Evolutionary conservation across 2,113 vertebrate species (phyloP).

Genomic region (Ciconia maguari): DNA sequence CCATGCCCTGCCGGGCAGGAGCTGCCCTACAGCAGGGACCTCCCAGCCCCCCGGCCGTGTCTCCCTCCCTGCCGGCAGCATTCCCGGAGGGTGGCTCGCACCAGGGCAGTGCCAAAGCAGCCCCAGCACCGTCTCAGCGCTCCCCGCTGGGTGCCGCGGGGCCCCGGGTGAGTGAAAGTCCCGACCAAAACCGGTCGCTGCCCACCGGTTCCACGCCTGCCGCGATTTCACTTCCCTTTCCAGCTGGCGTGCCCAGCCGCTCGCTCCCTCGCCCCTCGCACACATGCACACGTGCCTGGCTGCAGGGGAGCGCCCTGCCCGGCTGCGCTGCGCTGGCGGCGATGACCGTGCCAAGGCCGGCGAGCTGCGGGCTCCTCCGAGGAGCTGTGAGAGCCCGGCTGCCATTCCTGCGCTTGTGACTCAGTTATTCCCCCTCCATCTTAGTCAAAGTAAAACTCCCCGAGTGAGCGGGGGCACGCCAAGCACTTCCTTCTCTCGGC

Average conservation of each 20-base stretch:
- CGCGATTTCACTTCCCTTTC: not conserved
- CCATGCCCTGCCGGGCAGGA: not conserved
- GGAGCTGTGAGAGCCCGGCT: rapidly evolving
- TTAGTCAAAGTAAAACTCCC: not conserved
- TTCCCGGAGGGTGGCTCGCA: not conserved
- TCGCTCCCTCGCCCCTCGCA: not conserved
- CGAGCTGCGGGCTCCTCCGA: rapidly evolving
- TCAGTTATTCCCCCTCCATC: not conserved
- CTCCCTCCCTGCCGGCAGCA: not conserved
- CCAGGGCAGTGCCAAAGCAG: not conserved
- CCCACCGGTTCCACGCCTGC: not conserved
- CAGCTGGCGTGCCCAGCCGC: rapidly evolving
- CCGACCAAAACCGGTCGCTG: not conserved
- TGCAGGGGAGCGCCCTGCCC: not conserved
- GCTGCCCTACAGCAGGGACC: not conserved
- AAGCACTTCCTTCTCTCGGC: not conserved
- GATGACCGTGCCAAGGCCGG: not conserved
- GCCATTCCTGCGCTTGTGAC: not conserved
- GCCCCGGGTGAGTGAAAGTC: not conserved
- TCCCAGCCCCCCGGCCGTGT: rapidly evolving
- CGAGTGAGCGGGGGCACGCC: rapidly evolving
- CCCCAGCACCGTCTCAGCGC: not conserved
- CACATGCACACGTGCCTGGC: not conserved
- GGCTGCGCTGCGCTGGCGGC: not conserved
- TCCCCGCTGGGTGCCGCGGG: rapidly evolving